Evolutionary conservation across 2,888 invertebrate genomes (phyloP).

Genomic region (Oeneis ivallda): DNA sequence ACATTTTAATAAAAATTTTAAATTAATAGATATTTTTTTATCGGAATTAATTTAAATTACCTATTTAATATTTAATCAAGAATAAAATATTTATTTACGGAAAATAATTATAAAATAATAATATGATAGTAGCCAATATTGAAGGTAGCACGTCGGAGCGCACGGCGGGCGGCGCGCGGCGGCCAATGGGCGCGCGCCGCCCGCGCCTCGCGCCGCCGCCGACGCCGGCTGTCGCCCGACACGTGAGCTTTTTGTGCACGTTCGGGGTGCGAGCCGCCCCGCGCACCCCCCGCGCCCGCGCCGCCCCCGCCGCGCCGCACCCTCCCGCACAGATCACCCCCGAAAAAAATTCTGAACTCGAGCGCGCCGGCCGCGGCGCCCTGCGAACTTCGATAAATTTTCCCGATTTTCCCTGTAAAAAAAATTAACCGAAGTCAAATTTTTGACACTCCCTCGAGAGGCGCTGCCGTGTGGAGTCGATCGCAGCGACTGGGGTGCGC

Average conservation of each 20-base stretch:
- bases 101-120: conserved; percentile 10
- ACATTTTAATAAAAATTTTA: too few relatives aligned
- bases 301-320: conserved; percentile 28
- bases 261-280: conserved; percentile 62
- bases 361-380: conserved; percentile 49
- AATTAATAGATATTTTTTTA: too few relatives aligned
- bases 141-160: conserved; percentile 34
- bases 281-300: conserved; percentile 55
- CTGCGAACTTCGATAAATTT: conserved; percentile 49
- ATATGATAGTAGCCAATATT: conserved; percentile 10
- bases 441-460: conserved; percentile 14
- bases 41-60: not conserved
- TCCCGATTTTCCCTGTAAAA: conserved; percentile 43
- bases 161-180: conserved; percentile 42
- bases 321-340: conserved; percentile 41
- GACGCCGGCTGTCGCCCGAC: conserved; percentile 64
- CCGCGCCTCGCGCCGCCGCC: conserved; percentile 59
- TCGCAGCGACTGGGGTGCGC: not conserved
- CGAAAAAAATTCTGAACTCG: conserved; percentile 63
- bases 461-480: conserved; percentile 25
- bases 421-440: conserved; percentile 21
- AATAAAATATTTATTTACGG: not conserved
- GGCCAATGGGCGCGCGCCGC: conserved; percentile 66
- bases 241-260: conserved; percentile 63
- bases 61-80: not conserved